These are phyloP conservation scores for Hedya salicella DNA, from an alignment of 2,888 invertebrate genomes.

Conservation along the genomic window DNA sequence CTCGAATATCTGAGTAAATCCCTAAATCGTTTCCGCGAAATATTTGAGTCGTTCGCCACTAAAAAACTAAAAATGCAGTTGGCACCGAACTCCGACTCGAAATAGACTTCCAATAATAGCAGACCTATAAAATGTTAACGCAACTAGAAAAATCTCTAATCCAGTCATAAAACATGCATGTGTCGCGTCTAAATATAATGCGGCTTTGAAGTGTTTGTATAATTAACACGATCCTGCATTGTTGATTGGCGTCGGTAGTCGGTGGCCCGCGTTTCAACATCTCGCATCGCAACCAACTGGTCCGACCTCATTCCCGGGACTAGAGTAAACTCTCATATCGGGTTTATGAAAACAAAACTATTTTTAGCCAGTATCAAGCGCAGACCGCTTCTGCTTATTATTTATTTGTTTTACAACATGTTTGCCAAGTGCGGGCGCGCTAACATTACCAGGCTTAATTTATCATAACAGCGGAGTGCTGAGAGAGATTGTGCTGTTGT, in stretches of 20 bases:
- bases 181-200: slow-evolving; percentile 36
- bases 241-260: slow-evolving; percentile 63
- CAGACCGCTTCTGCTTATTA: slow-evolving; percentile 73
- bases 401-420: slow-evolving; percentile 74
- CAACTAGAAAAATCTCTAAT: slow-evolving; percentile 31
- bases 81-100: slow-evolving; percentile 25
- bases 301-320: slow-evolving; percentile 81
- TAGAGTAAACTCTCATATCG: slow-evolving; percentile 80
- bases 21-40: slow-evolving; percentile 25
- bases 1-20: slow-evolving; percentile 15
- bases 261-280: slow-evolving; percentile 63
- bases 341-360: slow-evolving; percentile 79
- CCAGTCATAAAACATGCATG: slow-evolving; percentile 34
- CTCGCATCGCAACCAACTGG: slow-evolving; percentile 73
- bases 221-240: slow-evolving; percentile 62
- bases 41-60: slow-evolving; percentile 4
- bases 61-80: slow-evolving; percentile 39
- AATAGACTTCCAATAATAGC: slow-evolving; percentile 39
- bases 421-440: slow-evolving; percentile 75
- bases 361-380: slow-evolving; percentile 72
- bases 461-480: slow-evolving; percentile 38
- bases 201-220: slow-evolving; percentile 51
- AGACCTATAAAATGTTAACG: slow-evolving; percentile 28
- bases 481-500: slow-evolving; percentile 48
- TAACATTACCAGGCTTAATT: slow-evolving; percentile 37